A percentile compares a stretch with the other conserved stretches of the same genome.
These are phyloP conservation scores for Acanthisitta chloris DNA, from an alignment of 2,113 vertebrate species.

Conservation along the genomic window DNA sequence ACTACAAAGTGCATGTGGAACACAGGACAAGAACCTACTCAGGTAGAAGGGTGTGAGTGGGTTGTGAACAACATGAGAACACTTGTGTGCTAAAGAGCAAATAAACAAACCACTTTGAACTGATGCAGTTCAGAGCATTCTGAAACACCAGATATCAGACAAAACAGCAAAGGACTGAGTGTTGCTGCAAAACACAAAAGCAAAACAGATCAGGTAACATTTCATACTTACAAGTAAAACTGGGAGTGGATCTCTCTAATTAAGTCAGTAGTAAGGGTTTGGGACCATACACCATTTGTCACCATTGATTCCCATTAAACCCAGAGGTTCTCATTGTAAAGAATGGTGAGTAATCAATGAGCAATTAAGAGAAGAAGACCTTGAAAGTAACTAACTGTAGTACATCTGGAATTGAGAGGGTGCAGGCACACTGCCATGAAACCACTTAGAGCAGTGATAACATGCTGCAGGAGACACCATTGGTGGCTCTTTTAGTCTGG, in stretches of 20 bases:
- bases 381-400: neutral
- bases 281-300: neutral
- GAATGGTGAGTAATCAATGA: constrained; percentile 20
- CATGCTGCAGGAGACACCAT: neutral
- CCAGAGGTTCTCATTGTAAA: neutral
- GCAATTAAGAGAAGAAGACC: constrained; percentile 7
- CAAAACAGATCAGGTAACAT: neutral
- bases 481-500: neutral
- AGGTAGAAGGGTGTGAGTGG: neutral
- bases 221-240: neutral
- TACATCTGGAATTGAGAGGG: neutral
- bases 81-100: neutral
- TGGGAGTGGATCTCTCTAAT: neutral
- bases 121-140: neutral
- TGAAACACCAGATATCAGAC: neutral
- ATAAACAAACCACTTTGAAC: neutral
- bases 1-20: neutral
- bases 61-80: neutral
- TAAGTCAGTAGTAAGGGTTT: neutral
- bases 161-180: neutral
- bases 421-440: neutral
- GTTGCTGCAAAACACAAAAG: neutral
- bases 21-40: neutral
- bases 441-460: neutral
- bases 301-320: constrained; percentile 27